Percentiles rank a stretch among this genome's conserved stretches.
Evolutionary conservation across 2,888 invertebrate genomes (phyloP).

Genomic region (Masnerella sp.): DNA sequence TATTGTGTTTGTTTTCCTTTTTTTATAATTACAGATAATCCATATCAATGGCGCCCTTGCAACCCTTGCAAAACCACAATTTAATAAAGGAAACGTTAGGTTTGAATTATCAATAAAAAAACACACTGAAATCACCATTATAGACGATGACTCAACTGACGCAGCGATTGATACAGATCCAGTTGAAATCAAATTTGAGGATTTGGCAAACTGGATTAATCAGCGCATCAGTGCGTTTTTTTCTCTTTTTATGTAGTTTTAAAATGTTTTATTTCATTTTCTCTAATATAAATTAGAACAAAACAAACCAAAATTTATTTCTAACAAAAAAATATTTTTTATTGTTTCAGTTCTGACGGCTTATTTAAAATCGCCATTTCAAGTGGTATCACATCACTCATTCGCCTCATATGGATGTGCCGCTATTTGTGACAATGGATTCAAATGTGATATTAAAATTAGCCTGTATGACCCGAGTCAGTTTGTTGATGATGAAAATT

Average conservation of each 20-base stretch:
- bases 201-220: background rate
- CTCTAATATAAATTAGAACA: background rate
- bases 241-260: background rate
- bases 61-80: background rate
- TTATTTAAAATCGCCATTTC: background rate
- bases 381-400: background rate
- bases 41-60: constrained; percentile 28
- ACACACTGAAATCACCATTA: background rate
- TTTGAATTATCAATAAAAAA: background rate
- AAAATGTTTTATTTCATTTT: background rate
- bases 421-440: background rate
- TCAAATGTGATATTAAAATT: background rate
- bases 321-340: background rate
- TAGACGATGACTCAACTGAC: background rate
- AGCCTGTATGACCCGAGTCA: background rate
- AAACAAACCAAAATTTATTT: background rate
- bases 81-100: background rate
- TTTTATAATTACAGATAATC: constrained; percentile 3
- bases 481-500: background rate
- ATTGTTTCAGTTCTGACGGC: background rate
- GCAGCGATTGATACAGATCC: background rate
- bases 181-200: background rate
- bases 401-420: background rate
- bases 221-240: background rate
- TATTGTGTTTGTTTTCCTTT: too few relatives aligned